A percentile compares a stretch with the other conserved stretches of the same genome.
phyloP scores from a whole-genome alignment of 30 jellyfish, hydroid and myxozoan species.

The Cassiopea andromeda region DNA sequence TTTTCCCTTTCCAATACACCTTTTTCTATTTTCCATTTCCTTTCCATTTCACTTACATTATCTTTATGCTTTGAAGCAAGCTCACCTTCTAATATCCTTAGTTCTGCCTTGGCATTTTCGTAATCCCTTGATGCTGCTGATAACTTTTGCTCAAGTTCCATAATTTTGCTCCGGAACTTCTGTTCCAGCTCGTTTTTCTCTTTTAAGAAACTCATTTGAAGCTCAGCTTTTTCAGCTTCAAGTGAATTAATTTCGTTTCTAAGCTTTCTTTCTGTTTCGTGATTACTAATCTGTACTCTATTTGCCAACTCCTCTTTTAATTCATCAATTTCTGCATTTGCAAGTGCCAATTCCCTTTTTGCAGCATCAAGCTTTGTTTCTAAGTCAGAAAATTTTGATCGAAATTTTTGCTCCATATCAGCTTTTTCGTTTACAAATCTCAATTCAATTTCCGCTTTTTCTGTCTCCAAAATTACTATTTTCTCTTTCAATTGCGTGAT shows the following conservation, averaged over 20 bases:
- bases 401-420: conserved; percentile 91
- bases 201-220: conserved; percentile 87
- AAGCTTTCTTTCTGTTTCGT: conserved; percentile 78
- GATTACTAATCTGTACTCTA: conserved; percentile 54
- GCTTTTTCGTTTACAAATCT: conserved; percentile 90
- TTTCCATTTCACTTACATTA: conserved; percentile 65
- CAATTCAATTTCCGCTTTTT: conserved; percentile 77
- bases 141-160: conserved; percentile 85
- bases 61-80: conserved; percentile 60
- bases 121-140: conserved; percentile 67
- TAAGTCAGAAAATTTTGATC: conserved; percentile 78
- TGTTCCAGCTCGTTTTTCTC: conserved; percentile 94
- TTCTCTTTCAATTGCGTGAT: conserved; percentile 89
- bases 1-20: conserved; percentile 72
- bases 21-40: conserved; percentile 70
- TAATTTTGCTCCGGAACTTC: conserved; percentile 72
- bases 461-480: conserved; percentile 92
- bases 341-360: conserved; percentile 45
- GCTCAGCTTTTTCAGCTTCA: conserved; percentile 87
- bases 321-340: conserved; percentile 64
- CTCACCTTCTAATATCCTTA: conserved; percentile 70
- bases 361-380: conserved; percentile 67
- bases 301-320: conserved; percentile 73
- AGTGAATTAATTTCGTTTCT: conserved; percentile 71
- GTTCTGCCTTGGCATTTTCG: conserved; percentile 64